These are phyloP conservation scores for Tipula unca DNA, from an alignment of 2,888 invertebrate species.

Conservation along the genomic window DNA sequence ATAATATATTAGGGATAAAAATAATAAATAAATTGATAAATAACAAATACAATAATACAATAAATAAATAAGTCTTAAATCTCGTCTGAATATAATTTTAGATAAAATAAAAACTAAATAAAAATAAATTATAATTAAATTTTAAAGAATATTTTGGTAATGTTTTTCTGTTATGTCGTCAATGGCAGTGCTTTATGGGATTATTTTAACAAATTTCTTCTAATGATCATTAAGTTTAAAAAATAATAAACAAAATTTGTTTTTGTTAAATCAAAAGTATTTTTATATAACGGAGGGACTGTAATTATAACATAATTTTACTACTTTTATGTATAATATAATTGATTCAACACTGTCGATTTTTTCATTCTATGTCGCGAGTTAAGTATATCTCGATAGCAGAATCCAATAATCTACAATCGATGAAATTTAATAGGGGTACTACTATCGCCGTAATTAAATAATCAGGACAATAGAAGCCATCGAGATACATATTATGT, in stretches of 20 bases:
- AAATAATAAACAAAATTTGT: background rate
- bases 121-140: background rate
- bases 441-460: too few relatives aligned
- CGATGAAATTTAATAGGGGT: too few relatives aligned
- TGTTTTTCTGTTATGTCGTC: background rate
- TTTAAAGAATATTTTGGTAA: background rate
- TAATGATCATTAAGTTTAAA: background rate
- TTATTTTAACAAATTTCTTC: background rate
- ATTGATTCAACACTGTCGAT: background rate
- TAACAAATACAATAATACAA: background rate
- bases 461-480: too few relatives aligned
- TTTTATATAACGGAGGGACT: background rate
- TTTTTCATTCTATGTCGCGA: background rate
- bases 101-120: background rate
- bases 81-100: background rate
- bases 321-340: background rate
- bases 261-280: background rate
- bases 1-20: background rate
- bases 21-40: conserved; percentile 1
- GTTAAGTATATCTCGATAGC: too few relatives aligned
- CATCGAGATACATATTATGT: too few relatives aligned
- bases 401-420: too few relatives aligned
- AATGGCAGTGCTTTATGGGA: background rate
- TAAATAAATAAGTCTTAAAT: background rate
- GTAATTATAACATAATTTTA: background rate